Conservation (phyloP, 2,113 vertebrate species). For the Tautogolabrus adspersus region DNA sequence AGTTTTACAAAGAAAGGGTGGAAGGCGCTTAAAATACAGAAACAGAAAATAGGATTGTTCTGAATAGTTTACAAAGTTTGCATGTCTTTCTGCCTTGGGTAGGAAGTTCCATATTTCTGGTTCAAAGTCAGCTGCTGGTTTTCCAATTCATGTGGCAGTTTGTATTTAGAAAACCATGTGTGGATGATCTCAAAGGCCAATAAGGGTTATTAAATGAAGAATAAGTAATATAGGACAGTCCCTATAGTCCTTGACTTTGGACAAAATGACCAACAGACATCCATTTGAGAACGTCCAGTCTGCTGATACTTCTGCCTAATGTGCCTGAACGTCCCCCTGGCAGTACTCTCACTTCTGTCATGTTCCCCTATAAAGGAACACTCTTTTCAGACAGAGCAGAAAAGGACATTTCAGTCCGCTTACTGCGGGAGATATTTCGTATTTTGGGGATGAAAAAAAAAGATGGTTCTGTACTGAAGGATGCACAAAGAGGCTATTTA, state of each 20-base stretch:
- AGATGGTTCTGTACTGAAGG: neutral
- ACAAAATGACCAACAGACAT: neutral
- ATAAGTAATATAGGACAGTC: neutral
- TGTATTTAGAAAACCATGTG: too few species aligned
- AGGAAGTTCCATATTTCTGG: too few species aligned
- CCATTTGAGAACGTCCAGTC: neutral
- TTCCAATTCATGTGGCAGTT: too few species aligned
- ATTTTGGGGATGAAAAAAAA: conserved; percentile 16
- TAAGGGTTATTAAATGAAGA: neutral
- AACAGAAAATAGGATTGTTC: too few species aligned
- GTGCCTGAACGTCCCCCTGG: conserved; percentile 22
- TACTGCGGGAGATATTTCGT: neutral
- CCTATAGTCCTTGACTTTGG: neutral
- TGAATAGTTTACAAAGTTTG: too few species aligned
- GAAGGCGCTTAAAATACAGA: too few species aligned
- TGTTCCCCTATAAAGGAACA: conserved; percentile 33
- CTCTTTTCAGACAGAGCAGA: conserved; percentile 20
- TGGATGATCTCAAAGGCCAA: too few species aligned
- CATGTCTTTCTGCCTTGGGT: too few species aligned
- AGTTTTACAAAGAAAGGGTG: too few species aligned
- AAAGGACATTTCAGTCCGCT: conserved; percentile 8
- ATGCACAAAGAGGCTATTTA: conserved; percentile 3
- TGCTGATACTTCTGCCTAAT: neutral
- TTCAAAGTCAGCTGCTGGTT: too few species aligned
- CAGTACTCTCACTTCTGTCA: conserved; percentile 21